phyloP scores from a whole-genome alignment of 1,140 invertebrate genomes.

The Heliconius congener region DNA sequence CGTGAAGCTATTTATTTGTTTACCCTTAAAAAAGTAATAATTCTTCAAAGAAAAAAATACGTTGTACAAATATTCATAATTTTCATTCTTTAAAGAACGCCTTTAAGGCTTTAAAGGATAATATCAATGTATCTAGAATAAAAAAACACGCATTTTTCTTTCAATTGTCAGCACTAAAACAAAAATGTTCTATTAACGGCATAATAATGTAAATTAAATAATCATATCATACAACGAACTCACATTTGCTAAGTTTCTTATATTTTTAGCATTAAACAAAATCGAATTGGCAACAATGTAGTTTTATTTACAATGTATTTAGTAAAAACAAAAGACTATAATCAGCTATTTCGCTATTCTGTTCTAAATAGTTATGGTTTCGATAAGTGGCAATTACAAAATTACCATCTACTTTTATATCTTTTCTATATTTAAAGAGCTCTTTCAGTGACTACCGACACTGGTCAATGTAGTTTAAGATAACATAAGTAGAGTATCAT shows the following conservation, averaged over 20 bases:
- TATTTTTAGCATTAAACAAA: slow-evolving; percentile 16
- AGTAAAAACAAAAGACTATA: not conserved
- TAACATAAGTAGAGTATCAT: not conserved
- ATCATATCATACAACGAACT: not conserved
- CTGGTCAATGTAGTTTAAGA: slow-evolving; percentile 14
- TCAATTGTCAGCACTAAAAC: no score
- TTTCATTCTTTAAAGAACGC: no score
- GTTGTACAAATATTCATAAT: no score
- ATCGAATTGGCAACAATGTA: slow-evolving; percentile 35
- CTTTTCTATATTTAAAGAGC: not conserved
- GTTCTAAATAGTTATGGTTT: slow-evolving; percentile 17
- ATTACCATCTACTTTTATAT: slow-evolving; percentile 44
- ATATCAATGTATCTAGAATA: no score
- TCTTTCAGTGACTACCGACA: slow-evolving; percentile 1
- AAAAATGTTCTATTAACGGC: no score
- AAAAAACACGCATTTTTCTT: no score
- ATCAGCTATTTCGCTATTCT: not conserved
- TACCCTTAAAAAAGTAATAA: no score
- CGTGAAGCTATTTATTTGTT: no score
- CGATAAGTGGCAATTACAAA: slow-evolving; percentile 59
- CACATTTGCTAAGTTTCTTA: not conserved
- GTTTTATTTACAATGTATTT: not conserved
- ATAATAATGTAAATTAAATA: not conserved
- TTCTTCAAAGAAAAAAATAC: no score
- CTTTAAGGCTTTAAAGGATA: no score